Percentiles rank a stretch among this genome's conserved stretches.
Conservation (phyloP, 2,797 vertebrate species). For the Thalassophryne amazonica region DNA sequence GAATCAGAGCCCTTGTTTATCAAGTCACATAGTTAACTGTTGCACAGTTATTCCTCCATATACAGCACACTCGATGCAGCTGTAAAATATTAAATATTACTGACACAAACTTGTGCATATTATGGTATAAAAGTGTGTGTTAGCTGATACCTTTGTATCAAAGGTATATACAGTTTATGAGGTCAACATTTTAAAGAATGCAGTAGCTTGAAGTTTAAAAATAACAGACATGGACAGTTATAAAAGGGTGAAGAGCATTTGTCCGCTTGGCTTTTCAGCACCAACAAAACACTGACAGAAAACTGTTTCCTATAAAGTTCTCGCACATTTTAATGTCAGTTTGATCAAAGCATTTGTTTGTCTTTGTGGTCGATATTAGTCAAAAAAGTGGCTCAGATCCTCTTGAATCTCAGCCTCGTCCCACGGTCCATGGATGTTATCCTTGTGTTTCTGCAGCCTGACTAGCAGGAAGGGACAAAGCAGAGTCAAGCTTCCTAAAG, state of each 20-base stretch:
- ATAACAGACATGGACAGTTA: background rate
- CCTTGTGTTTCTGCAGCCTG: slow-evolving; percentile 89
- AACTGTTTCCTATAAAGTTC: background rate
- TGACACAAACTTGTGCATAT: background rate
- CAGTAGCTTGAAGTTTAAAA: slow-evolving; percentile 22
- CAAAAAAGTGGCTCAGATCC: slow-evolving; percentile 86
- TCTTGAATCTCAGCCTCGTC: slow-evolving; percentile 97
- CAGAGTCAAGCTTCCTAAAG: slow-evolving; percentile 81
- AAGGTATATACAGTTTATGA: slow-evolving; percentile 2
- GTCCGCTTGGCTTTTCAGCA: background rate
- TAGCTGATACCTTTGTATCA: background rate
- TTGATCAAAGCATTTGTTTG: background rate
- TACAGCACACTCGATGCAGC: background rate
- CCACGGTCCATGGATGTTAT: slow-evolving; percentile 98
- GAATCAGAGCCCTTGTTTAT: slow-evolving; percentile 18
- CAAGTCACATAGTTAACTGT: background rate
- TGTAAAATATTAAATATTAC: slow-evolving; percentile 5
- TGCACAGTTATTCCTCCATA: background rate
- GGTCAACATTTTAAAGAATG: slow-evolving; percentile 5
- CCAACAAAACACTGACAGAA: background rate
- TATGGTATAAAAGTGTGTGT: background rate
- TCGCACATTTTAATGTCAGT: background rate
- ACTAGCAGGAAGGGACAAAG: slow-evolving; percentile 91
- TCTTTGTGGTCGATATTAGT: slow-evolving; percentile 45
- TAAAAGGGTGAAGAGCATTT: background rate